These are phyloP conservation scores for Spialia ferax DNA, from an alignment of 2,888 invertebrate genomes.

Conservation along the genomic window DNA sequence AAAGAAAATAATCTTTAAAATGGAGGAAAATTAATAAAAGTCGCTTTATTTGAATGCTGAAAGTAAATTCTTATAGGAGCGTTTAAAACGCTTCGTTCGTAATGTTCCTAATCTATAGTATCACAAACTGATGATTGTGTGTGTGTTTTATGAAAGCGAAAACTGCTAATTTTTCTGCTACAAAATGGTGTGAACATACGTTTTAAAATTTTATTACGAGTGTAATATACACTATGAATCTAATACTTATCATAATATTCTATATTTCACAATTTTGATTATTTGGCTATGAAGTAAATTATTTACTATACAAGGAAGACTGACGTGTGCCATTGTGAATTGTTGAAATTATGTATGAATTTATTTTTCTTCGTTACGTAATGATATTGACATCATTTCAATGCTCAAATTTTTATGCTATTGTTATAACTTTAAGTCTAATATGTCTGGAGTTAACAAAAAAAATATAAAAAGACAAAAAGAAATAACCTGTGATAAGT, in stretches of 20 bases:
- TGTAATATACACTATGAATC: neutral
- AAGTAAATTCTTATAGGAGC: neutral
- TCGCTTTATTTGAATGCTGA: no score
- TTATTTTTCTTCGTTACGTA: constrained; percentile 14
- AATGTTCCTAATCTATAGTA: neutral
- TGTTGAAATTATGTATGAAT: constrained; percentile 12
- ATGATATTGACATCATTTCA: neutral
- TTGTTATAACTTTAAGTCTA: neutral
- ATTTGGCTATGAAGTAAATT: neutral
- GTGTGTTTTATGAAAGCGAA: neutral
- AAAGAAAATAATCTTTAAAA: no score
- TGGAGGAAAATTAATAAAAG: no score
- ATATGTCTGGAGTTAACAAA: neutral
- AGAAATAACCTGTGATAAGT: constrained; percentile 23
- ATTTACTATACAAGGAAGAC: constrained; percentile 23
- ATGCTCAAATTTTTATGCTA: constrained; percentile 21
- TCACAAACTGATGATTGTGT: constrained; percentile 31
- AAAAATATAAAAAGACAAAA: neutral
- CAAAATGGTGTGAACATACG: constrained; percentile 13
- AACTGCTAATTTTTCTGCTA: neutral
- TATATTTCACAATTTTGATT: neutral
- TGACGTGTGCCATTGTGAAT: constrained; percentile 28
- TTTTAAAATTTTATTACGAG: no score
- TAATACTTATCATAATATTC: no score
- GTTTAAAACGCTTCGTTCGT: constrained; percentile 26